Percentiles rank a stretch among this genome's conserved stretches.
These are phyloP conservation scores for Tauraco erythrolophus DNA, from an alignment of 2,113 vertebrate genomes.

Conservation along the genomic window DNA sequence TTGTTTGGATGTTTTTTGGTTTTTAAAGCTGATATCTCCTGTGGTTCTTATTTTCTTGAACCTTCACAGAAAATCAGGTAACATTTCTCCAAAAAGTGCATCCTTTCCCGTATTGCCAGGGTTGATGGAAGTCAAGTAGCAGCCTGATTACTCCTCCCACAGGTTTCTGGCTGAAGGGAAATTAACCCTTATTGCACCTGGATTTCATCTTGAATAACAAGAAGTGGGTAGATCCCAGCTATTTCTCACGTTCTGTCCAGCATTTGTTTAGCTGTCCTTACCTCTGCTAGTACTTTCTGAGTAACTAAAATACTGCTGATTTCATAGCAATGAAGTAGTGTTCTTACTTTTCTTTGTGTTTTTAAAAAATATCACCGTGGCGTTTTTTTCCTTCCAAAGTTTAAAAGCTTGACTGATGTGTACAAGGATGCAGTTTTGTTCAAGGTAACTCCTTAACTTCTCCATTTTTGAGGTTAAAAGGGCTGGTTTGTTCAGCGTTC, in stretches of 20 bases:
- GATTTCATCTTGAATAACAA: background rate
- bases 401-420: background rate
- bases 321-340: background rate
- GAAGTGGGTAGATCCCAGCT: background rate
- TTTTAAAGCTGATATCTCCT: background rate
- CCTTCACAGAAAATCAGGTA: background rate
- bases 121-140: background rate
- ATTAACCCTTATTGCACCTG: background rate
- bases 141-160: background rate
- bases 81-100: accelerated
- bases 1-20: no score
- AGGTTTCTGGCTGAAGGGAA: background rate
- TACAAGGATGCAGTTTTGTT: background rate
- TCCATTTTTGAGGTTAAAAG: background rate
- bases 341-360: background rate
- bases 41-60: background rate
- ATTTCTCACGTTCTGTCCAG: background rate
- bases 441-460: background rate
- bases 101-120: background rate
- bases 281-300: background rate
- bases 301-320: background rate
- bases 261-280: background rate
- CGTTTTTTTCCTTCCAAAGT: background rate
- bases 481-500: accelerated
- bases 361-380: background rate